These are phyloP conservation scores for Archegozetes longisetosus DNA, from an alignment of 1,140 invertebrate species.

Conservation along the genomic window DNA sequence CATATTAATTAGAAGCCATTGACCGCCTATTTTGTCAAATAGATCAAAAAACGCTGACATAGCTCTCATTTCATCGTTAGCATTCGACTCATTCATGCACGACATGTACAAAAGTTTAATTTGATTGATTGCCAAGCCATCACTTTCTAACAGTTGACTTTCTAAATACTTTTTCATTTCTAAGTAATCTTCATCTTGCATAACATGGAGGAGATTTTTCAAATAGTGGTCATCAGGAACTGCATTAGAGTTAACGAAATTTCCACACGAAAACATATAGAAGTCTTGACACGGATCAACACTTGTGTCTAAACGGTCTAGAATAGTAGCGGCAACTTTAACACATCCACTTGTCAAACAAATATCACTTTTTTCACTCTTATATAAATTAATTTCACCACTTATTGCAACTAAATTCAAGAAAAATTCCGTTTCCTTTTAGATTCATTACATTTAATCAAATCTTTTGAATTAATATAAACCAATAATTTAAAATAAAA, in stretches of 20 bases:
- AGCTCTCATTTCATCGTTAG: slow-evolving; percentile 24
- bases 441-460: no score
- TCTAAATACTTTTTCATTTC: slow-evolving; percentile 29
- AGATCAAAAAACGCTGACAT: slow-evolving; percentile 26
- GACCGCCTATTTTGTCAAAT: slow-evolving; percentile 26
- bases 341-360: slow-evolving; percentile 12
- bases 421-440: no score
- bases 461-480: no score
- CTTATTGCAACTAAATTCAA: no score
- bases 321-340: slow-evolving; percentile 1
- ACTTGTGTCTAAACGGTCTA: slow-evolving; percentile 6
- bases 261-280: slow-evolving; percentile 48
- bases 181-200: slow-evolving; percentile 32
- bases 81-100: slow-evolving; percentile 32
- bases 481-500: no score
- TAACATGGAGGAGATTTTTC: slow-evolving; percentile 31
- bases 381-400: no score
- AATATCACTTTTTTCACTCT: background rate
- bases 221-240: slow-evolving; percentile 31
- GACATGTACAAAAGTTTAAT: slow-evolving; percentile 35
- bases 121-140: slow-evolving; percentile 28
- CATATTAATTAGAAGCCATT: slow-evolving; percentile 33
- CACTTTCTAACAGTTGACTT: background rate
- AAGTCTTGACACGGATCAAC: slow-evolving; percentile 47
- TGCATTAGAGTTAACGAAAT: slow-evolving; percentile 24